Conservation (phyloP, 2,888 invertebrate species). For the Mythimna albipuncta region DNA sequence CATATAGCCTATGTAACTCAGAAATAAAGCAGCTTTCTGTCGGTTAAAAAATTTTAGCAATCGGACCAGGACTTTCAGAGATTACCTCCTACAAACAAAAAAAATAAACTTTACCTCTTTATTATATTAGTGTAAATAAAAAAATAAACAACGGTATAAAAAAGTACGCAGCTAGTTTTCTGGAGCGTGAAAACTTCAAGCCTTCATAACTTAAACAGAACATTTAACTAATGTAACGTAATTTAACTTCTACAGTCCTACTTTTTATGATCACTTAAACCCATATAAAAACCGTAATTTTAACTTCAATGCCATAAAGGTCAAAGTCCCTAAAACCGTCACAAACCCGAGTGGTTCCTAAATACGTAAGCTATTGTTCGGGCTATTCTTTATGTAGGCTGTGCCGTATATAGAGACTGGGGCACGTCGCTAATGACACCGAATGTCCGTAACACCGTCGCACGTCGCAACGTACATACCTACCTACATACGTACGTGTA, state of each 20-base stretch:
- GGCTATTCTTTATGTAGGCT: slow-evolving; percentile 65
- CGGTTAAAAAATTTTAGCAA: no score
- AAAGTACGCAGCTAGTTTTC: not conserved
- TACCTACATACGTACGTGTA: slow-evolving; percentile 4
- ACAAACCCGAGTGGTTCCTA: slow-evolving; percentile 48
- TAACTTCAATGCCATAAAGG: slow-evolving; percentile 38
- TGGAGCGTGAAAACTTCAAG: not conserved
- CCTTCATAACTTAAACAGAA: not conserved
- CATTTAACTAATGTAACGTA: slow-evolving; percentile 18
- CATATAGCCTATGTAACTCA: no score
- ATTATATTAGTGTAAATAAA: no score
- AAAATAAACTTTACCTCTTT: no score
- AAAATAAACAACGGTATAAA: not conserved
- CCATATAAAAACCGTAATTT: slow-evolving; percentile 45
- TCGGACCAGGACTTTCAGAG: no score
- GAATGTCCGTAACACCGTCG: slow-evolving; percentile 64
- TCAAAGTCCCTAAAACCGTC: slow-evolving; percentile 41
- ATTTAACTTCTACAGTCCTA: slow-evolving; percentile 18
- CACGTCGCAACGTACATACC: slow-evolving; percentile 28
- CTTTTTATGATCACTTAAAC: slow-evolving; percentile 43
- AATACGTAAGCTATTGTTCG: slow-evolving; percentile 65
- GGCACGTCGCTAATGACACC: slow-evolving; percentile 70
- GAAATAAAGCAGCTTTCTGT: no score
- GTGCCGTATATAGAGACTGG: slow-evolving; percentile 65
- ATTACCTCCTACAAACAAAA: no score